A percentile compares a stretch with the other conserved stretches of the same genome.
Evolutionary conservation across 2,888 invertebrate species (phyloP).

Genomic region (Oscheius myriophilus): DNA sequence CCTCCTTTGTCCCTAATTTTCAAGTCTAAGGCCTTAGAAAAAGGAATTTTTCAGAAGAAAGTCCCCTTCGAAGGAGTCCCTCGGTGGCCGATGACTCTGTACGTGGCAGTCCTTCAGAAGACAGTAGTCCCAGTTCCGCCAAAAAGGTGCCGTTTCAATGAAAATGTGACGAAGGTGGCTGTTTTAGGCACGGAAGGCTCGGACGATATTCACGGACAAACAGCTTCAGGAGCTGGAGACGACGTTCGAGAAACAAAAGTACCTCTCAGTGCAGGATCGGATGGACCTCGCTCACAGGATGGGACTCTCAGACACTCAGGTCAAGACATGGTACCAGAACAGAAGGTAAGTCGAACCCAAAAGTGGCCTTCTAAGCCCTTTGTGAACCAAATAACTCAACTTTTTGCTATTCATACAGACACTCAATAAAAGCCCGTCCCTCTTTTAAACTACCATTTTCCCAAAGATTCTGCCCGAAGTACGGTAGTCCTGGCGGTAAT

Average conservation of each 20-base stretch:
- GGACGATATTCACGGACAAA: slow-evolving; percentile 92
- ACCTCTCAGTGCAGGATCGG: slow-evolving; percentile 77
- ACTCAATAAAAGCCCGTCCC: too few species aligned
- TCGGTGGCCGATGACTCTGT: slow-evolving; percentile 14
- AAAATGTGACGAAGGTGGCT: slow-evolving; percentile 15
- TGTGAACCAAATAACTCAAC: too few species aligned
- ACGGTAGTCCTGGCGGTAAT: too few species aligned
- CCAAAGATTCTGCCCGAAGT: too few species aligned
- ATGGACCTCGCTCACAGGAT: slow-evolving; percentile 93
- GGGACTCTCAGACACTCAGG: slow-evolving; percentile 96
- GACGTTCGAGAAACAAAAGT: slow-evolving; percentile 68
- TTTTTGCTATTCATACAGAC: too few species aligned
- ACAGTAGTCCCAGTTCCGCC: slow-evolving; percentile 23
- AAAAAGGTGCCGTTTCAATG: slow-evolving; percentile 2
- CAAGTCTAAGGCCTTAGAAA: not conserved
- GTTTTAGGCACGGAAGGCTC: slow-evolving; percentile 70
- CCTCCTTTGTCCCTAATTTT: not conserved
- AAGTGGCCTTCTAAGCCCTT: not conserved
- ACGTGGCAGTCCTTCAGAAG: slow-evolving; percentile 25
- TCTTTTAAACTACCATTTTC: too few species aligned
- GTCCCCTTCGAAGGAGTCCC: slow-evolving; percentile 42
- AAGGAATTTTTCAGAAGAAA: slow-evolving; percentile 13
- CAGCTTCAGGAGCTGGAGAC: slow-evolving; percentile 69
- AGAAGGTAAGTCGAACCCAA: slow-evolving; percentile 78
- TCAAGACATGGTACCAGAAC: slow-evolving; percentile 99